Conservation (phyloP, 2,113 vertebrate genomes). For the Ictidomys tridecemlineatus region DNA sequence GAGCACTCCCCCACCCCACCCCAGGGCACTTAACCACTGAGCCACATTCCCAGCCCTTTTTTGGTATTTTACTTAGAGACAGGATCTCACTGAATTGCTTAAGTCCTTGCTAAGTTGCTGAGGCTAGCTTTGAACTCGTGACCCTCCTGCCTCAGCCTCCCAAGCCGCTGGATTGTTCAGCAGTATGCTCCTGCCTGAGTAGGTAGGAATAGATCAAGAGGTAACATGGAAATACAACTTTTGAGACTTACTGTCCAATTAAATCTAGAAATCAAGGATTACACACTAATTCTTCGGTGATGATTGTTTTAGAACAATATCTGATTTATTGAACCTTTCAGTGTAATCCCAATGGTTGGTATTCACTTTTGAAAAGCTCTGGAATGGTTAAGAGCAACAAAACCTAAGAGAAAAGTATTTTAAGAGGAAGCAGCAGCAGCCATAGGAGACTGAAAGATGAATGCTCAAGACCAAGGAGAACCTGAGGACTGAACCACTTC, state of each 20-base stretch:
- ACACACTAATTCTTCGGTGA: neutral
- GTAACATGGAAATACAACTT: neutral
- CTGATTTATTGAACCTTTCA: slow-evolving; percentile 15
- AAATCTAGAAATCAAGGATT: neutral
- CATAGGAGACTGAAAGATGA: neutral
- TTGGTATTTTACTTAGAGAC: too few relatives aligned
- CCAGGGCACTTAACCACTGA: too few relatives aligned
- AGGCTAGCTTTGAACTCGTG: too few relatives aligned
- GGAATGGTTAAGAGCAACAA: neutral
- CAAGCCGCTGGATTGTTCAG: neutral
- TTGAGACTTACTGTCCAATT: neutral
- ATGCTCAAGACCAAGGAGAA: neutral
- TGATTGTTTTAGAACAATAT: neutral
- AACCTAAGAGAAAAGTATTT: neutral
- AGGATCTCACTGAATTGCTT: too few relatives aligned
- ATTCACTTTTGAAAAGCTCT: neutral
- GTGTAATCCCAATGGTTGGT: neutral
- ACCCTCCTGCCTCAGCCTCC: too few relatives aligned
- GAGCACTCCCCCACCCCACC: too few relatives aligned
- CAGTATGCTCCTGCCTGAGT: neutral
- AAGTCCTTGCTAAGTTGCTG: too few relatives aligned
- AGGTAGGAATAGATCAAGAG: neutral
- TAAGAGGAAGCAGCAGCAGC: neutral
- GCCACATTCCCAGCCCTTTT: too few relatives aligned
- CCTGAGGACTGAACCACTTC: neutral